Conservation (phyloP, 30 jellyfish, hydroid and myxozoan species). For the Chrysaora quinquecirrha region DNA sequence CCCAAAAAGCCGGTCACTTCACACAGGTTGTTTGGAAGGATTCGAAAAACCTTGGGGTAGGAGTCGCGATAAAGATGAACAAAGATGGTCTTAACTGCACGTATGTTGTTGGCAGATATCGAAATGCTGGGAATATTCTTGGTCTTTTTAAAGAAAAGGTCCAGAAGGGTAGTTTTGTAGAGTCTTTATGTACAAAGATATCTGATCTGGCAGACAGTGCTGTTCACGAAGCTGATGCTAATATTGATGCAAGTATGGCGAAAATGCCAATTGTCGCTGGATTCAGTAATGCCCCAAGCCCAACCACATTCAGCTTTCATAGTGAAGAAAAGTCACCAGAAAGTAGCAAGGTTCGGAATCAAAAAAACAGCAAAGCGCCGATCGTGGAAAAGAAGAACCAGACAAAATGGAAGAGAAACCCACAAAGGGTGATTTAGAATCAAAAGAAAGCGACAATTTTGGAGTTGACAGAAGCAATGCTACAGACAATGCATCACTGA, state of each 20-base stretch:
- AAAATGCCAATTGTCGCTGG: not conserved
- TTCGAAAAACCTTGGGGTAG: constrained; percentile 75
- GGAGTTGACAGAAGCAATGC: too few relatives aligned
- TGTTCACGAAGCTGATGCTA: constrained; percentile 54
- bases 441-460: too few relatives aligned
- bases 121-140: constrained; percentile 82
- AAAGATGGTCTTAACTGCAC: constrained; percentile 63
- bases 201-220: constrained; percentile 63
- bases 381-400: too few relatives aligned
- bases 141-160: constrained; percentile 78
- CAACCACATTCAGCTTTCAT: not conserved
- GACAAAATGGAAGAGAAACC: too few relatives aligned
- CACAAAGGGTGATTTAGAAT: too few relatives aligned
- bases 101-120: constrained; percentile 73
- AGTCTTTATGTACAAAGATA: constrained; percentile 38
- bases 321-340: too few relatives aligned
- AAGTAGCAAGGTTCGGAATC: too few relatives aligned
- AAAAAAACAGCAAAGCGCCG: too few relatives aligned
- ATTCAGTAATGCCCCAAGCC: not conserved
- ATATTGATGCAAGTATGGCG: constrained; percentile 39
- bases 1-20: constrained; percentile 79
- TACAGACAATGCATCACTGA: too few relatives aligned
- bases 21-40: constrained; percentile 88
- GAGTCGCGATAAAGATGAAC: constrained; percentile 59
- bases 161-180: constrained; percentile 73